These are phyloP conservation scores for Vespertilio murinus DNA, from an alignment of 2,797 vertebrate genomes.

Conservation along the genomic window DNA sequence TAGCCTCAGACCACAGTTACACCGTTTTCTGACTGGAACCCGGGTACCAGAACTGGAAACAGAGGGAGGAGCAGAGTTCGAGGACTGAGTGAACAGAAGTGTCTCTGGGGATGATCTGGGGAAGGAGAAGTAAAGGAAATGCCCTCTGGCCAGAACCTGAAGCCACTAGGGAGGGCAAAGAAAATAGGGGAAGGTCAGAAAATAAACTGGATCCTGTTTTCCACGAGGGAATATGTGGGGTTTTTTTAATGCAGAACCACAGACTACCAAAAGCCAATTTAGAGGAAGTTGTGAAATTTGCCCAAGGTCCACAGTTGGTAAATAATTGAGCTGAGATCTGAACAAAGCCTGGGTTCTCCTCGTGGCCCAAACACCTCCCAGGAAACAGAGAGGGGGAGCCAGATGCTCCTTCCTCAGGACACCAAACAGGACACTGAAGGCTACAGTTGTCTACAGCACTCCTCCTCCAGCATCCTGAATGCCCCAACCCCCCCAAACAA, in stretches of 20 bases:
- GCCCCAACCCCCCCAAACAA: background rate
- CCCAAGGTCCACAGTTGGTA: background rate
- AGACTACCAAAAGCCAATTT: background rate
- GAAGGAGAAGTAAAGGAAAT: background rate
- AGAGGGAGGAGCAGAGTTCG: background rate
- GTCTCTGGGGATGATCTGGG: background rate
- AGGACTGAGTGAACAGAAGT: background rate
- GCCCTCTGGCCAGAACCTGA: background rate
- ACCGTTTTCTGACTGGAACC: background rate
- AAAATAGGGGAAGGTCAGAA: background rate
- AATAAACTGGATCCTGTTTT: background rate
- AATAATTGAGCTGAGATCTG: background rate
- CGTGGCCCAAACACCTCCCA: background rate
- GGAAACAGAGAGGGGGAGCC: background rate
- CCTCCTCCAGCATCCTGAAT: background rate
- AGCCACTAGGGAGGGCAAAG: background rate
- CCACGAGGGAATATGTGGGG: background rate
- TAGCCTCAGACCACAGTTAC: background rate
- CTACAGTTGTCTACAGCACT: too few relatives aligned
- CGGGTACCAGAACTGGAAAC: background rate
- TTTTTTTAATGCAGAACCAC: background rate
- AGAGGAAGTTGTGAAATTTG: constrained; percentile 7
- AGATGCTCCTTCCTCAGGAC: background rate
- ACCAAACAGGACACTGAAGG: background rate
- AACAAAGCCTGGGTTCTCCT: background rate